Evolutionary conservation across 2,888 invertebrate genomes (phyloP).

Genomic region (Drosophila neoperkinsi): DNA sequence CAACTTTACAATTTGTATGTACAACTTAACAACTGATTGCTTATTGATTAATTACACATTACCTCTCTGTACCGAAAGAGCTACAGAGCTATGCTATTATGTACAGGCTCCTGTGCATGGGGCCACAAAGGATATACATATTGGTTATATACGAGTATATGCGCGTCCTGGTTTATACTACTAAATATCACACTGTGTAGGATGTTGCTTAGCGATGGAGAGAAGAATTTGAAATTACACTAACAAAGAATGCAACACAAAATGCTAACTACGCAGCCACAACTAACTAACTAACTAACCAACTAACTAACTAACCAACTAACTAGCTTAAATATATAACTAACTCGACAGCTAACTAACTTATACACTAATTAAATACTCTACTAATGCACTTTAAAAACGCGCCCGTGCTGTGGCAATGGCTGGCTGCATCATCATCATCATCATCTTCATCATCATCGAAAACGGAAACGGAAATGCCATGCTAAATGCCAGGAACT

Average conservation of each 20-base stretch:
- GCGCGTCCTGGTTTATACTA: constrained; percentile 78
- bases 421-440: constrained; percentile 39
- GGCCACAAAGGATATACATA: constrained; percentile 36
- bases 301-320: constrained; percentile 29
- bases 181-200: constrained; percentile 85
- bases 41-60: constrained; percentile 8
- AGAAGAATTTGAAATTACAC: constrained; percentile 62
- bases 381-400: constrained; percentile 75
- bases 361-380: constrained; percentile 38
- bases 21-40: constrained; percentile 53
- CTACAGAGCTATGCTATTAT: constrained; percentile 43
- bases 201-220: constrained; percentile 78
- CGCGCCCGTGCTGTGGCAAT: constrained; percentile 69
- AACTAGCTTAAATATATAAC: constrained; percentile 29
- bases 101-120: constrained; percentile 44
- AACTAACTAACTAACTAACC: constrained; percentile 31
- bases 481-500: constrained; percentile 64
- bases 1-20: constrained; percentile 66
- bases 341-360: constrained; percentile 28
- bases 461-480: constrained; percentile 35
- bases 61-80: neutral
- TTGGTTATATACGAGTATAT: constrained; percentile 45
- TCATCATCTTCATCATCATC: neutral
- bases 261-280: constrained; percentile 59
- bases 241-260: constrained; percentile 60